These are phyloP conservation scores for Ceyx erithaca DNA, from an alignment of 2,797 vertebrate species.

Conservation along the genomic window DNA sequence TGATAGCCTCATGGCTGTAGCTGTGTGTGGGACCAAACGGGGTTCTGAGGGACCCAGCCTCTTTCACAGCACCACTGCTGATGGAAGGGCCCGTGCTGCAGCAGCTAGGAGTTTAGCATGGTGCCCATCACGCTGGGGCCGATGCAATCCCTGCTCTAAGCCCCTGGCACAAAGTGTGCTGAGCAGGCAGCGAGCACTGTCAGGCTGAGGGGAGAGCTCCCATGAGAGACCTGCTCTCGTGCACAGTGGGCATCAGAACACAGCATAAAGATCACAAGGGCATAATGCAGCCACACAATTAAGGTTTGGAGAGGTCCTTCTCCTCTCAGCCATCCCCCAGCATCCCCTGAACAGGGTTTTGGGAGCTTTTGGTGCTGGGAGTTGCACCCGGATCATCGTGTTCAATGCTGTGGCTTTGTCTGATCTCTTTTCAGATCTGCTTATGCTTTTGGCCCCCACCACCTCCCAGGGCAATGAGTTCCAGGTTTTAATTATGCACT, in stretches of 20 bases:
- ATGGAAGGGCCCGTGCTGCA: neutral
- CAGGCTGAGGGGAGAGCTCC: neutral
- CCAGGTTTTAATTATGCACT: neutral
- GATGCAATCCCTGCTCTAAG: neutral
- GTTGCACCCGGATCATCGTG: neutral
- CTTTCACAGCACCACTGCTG: neutral
- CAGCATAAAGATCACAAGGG: neutral
- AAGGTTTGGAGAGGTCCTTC: neutral
- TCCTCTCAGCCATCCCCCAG: neutral
- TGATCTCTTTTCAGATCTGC: neutral
- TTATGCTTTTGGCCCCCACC: neutral
- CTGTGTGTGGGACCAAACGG: fast-evolving
- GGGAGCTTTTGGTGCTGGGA: neutral
- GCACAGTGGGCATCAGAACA: neutral
- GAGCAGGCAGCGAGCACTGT: neutral
- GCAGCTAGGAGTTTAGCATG: neutral
- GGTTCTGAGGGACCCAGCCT: neutral
- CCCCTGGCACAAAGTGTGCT: neutral
- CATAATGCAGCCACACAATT: neutral
- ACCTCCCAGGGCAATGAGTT: neutral
- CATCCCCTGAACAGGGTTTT: neutral
- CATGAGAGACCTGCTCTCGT: neutral
- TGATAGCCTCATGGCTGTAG: neutral
- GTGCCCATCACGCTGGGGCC: fast-evolving
- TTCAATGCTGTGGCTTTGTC: neutral